Base-by-base conservation (phyloP, 2,113 vertebrate genomes). In the Glareola pratincola region DNA sequence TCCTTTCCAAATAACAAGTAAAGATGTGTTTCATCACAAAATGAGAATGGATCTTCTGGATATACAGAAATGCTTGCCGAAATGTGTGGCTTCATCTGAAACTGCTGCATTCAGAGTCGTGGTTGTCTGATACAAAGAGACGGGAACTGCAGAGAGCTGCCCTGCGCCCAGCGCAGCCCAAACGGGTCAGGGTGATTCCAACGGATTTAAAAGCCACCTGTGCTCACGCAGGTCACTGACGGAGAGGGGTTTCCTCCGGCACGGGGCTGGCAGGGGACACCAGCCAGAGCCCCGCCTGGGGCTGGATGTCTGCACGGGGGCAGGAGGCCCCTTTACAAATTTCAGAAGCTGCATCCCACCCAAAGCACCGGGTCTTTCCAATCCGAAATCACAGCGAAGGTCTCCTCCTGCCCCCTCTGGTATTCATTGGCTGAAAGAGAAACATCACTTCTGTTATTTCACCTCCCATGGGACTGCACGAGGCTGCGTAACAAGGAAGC, bases 41-140 rank as follows among this genome's bases (percentile, higher is more conserved):
- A 85, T 10, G 34, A 57, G 72, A 50, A 20, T 4, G 43, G 83
- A 60, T 51, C 36, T 63, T 88, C 76, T 48, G 54, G 63, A 48
- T 14, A 30, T 6, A 56, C 0, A 2, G 53, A 86, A 88, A 48
- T 1, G 3, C 53, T 79, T 54, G 60, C 71, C 89, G 47, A 43
- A 60, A 34, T 21, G 12, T 16, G 12, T 45, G 23, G 57, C 88
- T 68, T 51, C 26, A 68, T 30, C 59, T 64, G 79, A n/a, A 85
- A 47, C 0, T 3, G 20, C 53, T 51, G 45, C 36, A 32, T 56
- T 67, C 3, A 0, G 50, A 36, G 76, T 15, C 43, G 16, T 7
- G 23, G 26, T 19, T 37, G 76, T 11, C 23, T 7, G 9, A 16
- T 34, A 30, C 13, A 37, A 11, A 48, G 64, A 50, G 22, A 68